A percentile compares a stretch with the other conserved stretches of the same genome.
Evolutionary conservation across 2,797 vertebrate genomes (phyloP).

Genomic region (Gastrophryne carolinensis): DNA sequence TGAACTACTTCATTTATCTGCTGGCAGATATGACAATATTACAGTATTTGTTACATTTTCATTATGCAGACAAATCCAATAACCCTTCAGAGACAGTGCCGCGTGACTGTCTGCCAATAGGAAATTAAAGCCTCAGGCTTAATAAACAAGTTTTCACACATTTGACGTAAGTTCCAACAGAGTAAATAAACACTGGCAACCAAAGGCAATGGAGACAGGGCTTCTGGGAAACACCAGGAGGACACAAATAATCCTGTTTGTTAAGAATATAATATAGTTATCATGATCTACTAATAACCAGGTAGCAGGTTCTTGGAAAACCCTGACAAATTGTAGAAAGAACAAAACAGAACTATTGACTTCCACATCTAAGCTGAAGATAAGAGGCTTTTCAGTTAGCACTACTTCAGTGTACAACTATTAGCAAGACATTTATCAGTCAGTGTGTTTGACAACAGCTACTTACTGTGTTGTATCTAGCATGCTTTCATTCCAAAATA

Average conservation of each 20-base stretch:
- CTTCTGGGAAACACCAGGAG: slow-evolving; percentile 1
- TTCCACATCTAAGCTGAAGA: not conserved
- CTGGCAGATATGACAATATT: no score
- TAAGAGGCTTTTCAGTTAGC: not conserved
- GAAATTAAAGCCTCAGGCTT: slow-evolving; percentile 17
- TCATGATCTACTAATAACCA: not conserved
- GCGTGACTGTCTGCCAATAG: not conserved
- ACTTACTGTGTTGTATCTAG: not conserved
- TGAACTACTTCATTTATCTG: no score
- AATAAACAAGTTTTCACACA: slow-evolving; percentile 12
- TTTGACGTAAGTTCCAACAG: slow-evolving; percentile 7
- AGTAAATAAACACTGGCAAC: slow-evolving; percentile 22
- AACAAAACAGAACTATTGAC: slow-evolving; percentile 17
- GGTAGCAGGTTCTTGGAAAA: slow-evolving; percentile 4
- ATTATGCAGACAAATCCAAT: no score
- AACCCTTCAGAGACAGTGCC: not conserved
- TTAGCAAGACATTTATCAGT: not conserved
- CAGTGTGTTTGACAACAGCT: not conserved
- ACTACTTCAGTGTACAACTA: not conserved
- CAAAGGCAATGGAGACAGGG: not conserved
- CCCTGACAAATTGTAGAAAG: not conserved
- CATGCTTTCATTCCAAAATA: not conserved
- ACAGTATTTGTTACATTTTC: no score
- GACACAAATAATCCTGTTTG: not conserved
- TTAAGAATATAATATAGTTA: not conserved